Conservation (phyloP, 30 jellyfish, hydroid and myxozoan genomes). For the Hydractinia echinata region DNA sequence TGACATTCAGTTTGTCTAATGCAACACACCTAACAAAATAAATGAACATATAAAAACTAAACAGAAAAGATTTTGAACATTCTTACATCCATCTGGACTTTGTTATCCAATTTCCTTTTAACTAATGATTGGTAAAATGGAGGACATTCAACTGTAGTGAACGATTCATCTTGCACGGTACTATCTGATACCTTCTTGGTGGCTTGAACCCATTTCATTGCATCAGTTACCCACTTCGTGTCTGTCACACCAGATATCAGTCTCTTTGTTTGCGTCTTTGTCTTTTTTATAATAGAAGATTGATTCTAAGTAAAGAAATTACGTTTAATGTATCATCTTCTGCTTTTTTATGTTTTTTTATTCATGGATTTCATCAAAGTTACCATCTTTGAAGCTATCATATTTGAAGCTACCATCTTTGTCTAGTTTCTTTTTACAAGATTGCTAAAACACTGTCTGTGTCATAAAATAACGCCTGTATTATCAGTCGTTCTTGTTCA, state of each 20-base stretch:
- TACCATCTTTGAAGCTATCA: no score
- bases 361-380: no score
- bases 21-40: no score
- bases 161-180: neutral
- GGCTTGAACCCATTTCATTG: conserved; percentile 40
- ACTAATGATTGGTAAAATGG: conserved; percentile 35
- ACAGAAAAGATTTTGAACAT: no score
- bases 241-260: conserved; percentile 22
- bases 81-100: neutral
- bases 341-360: no score
- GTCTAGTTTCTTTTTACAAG: no score
- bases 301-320: neutral
- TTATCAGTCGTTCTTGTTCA: no score
- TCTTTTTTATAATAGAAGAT: conserved; percentile 13
- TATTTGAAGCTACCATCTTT: no score
- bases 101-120: neutral
- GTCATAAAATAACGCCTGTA: no score
- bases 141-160: conserved; percentile 1
- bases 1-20: no score
- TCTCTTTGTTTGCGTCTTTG: conserved; percentile 13
- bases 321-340: neutral
- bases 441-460: no score
- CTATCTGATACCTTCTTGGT: neutral
- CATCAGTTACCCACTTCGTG: conserved; percentile 18
- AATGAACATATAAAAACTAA: no score